phyloP scores from a whole-genome alignment of 1,140 invertebrate species.

The Cherax quadricarinatus region DNA sequence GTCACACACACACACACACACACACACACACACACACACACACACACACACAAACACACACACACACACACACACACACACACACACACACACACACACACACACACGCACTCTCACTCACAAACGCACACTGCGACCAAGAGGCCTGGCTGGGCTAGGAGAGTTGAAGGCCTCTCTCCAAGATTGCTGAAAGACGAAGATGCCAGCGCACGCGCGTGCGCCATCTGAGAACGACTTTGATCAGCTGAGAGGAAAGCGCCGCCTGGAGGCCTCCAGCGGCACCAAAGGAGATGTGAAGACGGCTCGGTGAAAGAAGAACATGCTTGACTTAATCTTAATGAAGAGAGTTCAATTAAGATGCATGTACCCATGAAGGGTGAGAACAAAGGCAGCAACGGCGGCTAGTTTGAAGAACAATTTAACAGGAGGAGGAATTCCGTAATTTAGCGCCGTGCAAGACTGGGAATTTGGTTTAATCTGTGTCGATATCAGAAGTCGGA shows the following conservation, averaged over 20 bases:
- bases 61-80: too few relatives aligned
- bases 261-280: slow-evolving; percentile 24
- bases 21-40: too few relatives aligned
- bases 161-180: neutral
- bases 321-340: slow-evolving; percentile 67
- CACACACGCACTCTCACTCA: too few relatives aligned
- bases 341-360: slow-evolving; percentile 69
- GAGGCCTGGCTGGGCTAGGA: neutral
- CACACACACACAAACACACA: too few relatives aligned
- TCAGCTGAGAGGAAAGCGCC: slow-evolving; percentile 62
- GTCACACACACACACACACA: too few relatives aligned
- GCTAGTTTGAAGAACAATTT: slow-evolving; percentile 52
- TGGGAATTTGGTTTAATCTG: neutral
- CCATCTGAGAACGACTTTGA: slow-evolving; percentile 61
- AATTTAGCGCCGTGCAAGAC: neutral
- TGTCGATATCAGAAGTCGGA: neutral
- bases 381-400: slow-evolving; percentile 38
- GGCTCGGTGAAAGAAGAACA: slow-evolving; percentile 64
- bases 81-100: too few relatives aligned
- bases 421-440: neutral
- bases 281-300: slow-evolving; percentile 70
- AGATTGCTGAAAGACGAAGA: slow-evolving; percentile 34
- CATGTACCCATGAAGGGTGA: slow-evolving; percentile 59
- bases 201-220: neutral
- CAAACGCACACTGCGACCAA: neutral